Conservation (phyloP, 2,888 invertebrate species). For the Diarsia mendica region DNA sequence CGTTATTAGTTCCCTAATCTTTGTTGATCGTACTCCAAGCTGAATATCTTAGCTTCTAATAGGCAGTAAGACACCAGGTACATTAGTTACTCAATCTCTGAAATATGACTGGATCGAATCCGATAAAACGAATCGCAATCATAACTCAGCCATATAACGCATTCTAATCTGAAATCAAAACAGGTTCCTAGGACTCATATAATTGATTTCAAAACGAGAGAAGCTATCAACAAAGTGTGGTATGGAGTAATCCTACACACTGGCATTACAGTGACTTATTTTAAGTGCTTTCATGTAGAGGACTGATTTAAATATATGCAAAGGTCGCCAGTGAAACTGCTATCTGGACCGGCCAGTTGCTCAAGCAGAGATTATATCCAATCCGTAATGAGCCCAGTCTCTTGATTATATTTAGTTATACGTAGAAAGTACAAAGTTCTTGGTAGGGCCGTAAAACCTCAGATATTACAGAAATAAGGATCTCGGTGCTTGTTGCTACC, state of each 20-base stretch:
- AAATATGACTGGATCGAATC: conserved; percentile 47
- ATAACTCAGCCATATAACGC: conserved; percentile 49
- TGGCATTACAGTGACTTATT: conserved; percentile 50
- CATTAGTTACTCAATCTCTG: conserved; percentile 43
- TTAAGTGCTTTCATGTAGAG: conserved; percentile 36
- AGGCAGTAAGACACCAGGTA: neutral
- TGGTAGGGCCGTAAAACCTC: conserved; percentile 24
- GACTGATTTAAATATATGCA: conserved; percentile 51
- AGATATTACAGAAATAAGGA: conserved; percentile 40
- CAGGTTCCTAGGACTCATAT: conserved; percentile 50
- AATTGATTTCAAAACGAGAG: conserved; percentile 59
- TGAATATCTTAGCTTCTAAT: conserved; percentile 16
- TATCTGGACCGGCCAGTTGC: conserved; percentile 60
- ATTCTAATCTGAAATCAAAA: conserved; percentile 57
- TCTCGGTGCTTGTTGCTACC: conserved; percentile 24
- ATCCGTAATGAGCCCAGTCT: conserved; percentile 46
- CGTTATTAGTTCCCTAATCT: conserved; percentile 30
- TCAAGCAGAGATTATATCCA: conserved; percentile 48
- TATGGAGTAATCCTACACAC: conserved; percentile 36
- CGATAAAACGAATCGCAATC: conserved; percentile 55
- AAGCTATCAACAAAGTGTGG: conserved; percentile 23
- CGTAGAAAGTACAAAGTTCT: conserved; percentile 31
- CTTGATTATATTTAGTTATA: conserved; percentile 38
- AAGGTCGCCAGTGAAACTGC: conserved; percentile 60
- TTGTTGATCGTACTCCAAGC: conserved; percentile 18